phyloP scores from a whole-genome alignment of 2,797 vertebrate genomes.

The Pelodytes ibericus region DNA sequence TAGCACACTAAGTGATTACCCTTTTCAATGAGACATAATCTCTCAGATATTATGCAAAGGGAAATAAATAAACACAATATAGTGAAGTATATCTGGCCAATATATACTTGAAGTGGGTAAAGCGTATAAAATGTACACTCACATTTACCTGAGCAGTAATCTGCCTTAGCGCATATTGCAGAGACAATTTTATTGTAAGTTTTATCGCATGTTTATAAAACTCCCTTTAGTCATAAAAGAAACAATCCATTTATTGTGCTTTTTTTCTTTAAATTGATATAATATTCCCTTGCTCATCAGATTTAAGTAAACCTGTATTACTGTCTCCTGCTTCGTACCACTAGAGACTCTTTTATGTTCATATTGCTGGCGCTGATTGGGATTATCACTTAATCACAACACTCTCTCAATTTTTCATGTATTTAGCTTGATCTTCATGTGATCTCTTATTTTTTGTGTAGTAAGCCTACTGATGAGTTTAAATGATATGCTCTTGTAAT shows the following conservation, averaged over 20 bases:
- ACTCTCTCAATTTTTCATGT: conserved; percentile 27
- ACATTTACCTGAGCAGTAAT: too few relatives aligned
- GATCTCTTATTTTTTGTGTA: conserved; percentile 17
- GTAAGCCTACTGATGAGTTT: conserved; percentile 31
- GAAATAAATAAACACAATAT: too few relatives aligned
- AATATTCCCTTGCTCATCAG: conserved; percentile 53
- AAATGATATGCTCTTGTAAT: conserved; percentile 24
- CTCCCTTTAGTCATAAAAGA: conserved; percentile 47
- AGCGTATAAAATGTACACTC: too few relatives aligned
- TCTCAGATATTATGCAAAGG: too few relatives aligned
- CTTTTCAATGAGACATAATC: too few relatives aligned
- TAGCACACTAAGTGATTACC: too few relatives aligned
- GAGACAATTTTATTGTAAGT: conserved; percentile 37
- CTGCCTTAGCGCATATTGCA: conserved; percentile 39
- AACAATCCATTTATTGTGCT: conserved; percentile 36
- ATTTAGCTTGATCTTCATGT: conserved; percentile 26
- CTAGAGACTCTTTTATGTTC: conserved; percentile 51
- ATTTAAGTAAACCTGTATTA: conserved; percentile 42
- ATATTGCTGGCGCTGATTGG: conserved; percentile 46
- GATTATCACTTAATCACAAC: conserved; percentile 53
- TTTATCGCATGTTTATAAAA: conserved; percentile 49
- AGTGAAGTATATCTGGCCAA: too few relatives aligned
- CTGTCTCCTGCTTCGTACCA: conserved; percentile 50
- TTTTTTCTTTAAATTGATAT: conserved; percentile 36
- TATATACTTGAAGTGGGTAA: too few relatives aligned